Percentiles rank a stretch among this genome's conserved stretches.
Evolutionary conservation across 2,113 vertebrate genomes (phyloP).

Genomic region (Balaeniceps rex): DNA sequence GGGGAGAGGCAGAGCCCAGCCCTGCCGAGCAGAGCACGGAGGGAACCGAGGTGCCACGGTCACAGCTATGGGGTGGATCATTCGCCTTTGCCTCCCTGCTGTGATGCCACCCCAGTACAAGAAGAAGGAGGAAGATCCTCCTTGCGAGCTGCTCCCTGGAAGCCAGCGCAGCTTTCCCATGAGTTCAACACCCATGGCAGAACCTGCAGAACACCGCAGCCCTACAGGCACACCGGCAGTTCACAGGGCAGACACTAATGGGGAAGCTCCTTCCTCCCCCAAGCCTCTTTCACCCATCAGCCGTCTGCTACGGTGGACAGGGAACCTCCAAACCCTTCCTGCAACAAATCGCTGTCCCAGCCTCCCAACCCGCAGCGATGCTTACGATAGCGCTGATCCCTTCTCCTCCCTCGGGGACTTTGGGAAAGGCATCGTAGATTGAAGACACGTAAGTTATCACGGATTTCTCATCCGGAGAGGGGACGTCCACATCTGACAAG

Average conservation of each 20-base stretch:
- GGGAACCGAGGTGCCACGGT: not conserved
- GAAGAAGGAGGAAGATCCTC: not conserved
- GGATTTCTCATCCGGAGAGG: conserved; percentile 96
- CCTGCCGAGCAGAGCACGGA: not conserved
- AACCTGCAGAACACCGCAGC: rapidly evolving
- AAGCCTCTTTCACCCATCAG: not conserved
- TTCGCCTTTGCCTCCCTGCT: not conserved
- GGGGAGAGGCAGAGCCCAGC: not conserved
- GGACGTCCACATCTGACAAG: conserved; percentile 91
- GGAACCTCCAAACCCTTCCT: not conserved
- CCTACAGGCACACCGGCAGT: not conserved
- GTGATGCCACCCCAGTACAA: not conserved
- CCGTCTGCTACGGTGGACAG: rapidly evolving
- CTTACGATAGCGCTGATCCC: conserved; percentile 90
- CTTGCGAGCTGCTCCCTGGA: not conserved
- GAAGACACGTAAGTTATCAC: conserved; percentile 99
- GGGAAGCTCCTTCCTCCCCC: not conserved
- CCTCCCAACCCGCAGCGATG: not conserved
- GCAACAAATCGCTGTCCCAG: rapidly evolving
- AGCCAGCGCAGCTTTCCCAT: not conserved
- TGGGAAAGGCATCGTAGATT: conserved; percentile 98
- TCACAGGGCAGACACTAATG: not conserved
- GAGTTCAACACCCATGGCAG: not conserved
- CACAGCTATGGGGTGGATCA: not conserved
- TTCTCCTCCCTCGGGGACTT: conserved; percentile 96